Evolutionary conservation across 2,797 vertebrate species (phyloP), one percentile per base, ranked within the genome.

Genomic region (Dallia pectoralis): DNA sequence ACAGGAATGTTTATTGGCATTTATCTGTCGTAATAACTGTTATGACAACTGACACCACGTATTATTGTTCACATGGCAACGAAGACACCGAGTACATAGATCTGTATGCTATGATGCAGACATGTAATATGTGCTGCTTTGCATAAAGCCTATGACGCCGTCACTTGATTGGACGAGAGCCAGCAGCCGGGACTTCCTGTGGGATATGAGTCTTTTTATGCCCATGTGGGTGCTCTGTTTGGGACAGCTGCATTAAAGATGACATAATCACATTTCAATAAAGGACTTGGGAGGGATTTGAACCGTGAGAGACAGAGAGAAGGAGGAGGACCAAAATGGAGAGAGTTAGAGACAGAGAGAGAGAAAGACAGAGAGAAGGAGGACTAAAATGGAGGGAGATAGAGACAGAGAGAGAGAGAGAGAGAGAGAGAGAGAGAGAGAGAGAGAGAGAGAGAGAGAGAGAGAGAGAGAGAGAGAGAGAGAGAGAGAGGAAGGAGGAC

Each of bases 41-140:
- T 88, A 91, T 91, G 85, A 87, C 82, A 85, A 84, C 87, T 87
- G 89, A 91, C 90, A 86, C 88, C 88, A 91, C 84, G 86, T 83
- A 84, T 89, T 80, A 48, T 81, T 77, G 81, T 79, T 72, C 80
- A 79, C 63, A 80, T 65, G 81, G 79, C 80, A 74, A 69, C 77
- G 84, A n/a, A 83, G 86, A 83, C 88, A 73, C 67, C 81, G 72
- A 12, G 6, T 64, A 76, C 79, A 75, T 12, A 4, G 77, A 61
- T 85, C 75, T 81, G 72, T 64, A 77, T 78, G 73, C 65, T 76
- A 75, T 66, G 69, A 85, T 29, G 62, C 5, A 56, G 12, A 33
- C 18, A n/a, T 85, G 74, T 48, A 79, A 70, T 79, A 59, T 59
- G 25, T 22, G n/a, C 22, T 25, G 53, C 53, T 59, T 14, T 14